Conservation (phyloP, 1,140 invertebrate species). For the Streblospio benedicti region DNA sequence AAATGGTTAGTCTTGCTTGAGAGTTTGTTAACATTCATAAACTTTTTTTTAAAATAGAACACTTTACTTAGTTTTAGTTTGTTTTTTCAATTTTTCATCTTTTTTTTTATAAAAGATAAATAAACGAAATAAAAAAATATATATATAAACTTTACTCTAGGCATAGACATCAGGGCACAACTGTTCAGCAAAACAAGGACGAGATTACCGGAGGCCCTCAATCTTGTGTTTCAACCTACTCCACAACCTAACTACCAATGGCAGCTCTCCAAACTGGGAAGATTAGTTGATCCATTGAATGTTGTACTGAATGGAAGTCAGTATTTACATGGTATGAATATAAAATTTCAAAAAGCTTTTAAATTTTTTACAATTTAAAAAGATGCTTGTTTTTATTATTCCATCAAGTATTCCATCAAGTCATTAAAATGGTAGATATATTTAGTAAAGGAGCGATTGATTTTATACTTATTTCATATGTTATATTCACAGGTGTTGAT, state of each 20-base stretch:
- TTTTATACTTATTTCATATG: no score
- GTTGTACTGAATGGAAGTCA: conserved; percentile 34
- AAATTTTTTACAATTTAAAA: no score
- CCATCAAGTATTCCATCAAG: no score
- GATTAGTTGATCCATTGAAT: conserved; percentile 27
- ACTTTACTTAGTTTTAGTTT: not conserved
- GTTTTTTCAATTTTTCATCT: not conserved
- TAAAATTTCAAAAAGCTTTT: no score
- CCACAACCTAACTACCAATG: conserved; percentile 18
- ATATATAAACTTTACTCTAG: no score
- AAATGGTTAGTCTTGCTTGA: not conserved
- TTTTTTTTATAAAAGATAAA: conserved; percentile 4
- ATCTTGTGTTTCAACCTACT: conserved; percentile 27
- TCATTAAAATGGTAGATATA: no score
- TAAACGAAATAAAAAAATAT: no score
- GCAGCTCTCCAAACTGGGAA: conserved; percentile 27
- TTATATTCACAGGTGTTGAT: no score
- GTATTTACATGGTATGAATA: no score
- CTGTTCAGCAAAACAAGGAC: conserved; percentile 32
- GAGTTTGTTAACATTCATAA: conserved; percentile 5
- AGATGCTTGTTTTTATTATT: no score
- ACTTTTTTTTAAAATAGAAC: conserved; percentile 1
- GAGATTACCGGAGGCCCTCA: conserved; percentile 29
- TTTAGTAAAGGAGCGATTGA: no score
- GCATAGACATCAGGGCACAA: conserved; percentile 24